Percentiles rank a stretch among this genome's conserved stretches.
Conservation (phyloP, 2,113 vertebrate species). For the Ramphastos sulfuratus region DNA sequence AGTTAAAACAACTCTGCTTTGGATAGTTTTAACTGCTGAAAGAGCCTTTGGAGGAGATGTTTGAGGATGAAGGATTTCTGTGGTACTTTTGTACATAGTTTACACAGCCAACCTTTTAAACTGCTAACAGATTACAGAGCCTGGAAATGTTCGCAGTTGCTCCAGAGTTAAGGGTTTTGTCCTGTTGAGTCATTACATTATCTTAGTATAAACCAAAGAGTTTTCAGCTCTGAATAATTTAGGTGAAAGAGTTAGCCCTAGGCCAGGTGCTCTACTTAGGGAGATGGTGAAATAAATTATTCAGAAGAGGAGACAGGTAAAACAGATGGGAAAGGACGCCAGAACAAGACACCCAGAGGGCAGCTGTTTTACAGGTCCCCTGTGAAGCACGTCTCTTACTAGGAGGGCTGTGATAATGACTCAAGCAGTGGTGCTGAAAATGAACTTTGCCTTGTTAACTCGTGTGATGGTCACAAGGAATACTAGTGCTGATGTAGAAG, state of each 20-base stretch:
- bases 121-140: constrained; percentile 1
- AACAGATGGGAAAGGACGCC: constrained; percentile 84
- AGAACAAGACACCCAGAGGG: constrained; percentile 76
- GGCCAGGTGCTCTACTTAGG: constrained; percentile 83
- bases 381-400: not conserved
- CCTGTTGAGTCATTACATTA: constrained; percentile 75
- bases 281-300: constrained; percentile 89
- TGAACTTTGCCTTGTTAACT: not conserved
- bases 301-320: constrained; percentile 83
- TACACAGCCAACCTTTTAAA: constrained; percentile 49
- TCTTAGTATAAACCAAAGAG: constrained; percentile 75
- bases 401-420: not conserved
- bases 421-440: constrained; percentile 20
- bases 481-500: not conserved
- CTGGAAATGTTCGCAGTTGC: constrained; percentile 23
- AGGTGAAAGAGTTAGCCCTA: constrained; percentile 77
- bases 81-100: constrained; percentile 32
- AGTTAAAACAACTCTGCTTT: not conserved
- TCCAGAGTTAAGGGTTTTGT: constrained; percentile 67
- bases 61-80: constrained; percentile 2
- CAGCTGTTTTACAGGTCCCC: constrained; percentile 74
- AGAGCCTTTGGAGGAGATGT: not conserved
- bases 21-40: not conserved
- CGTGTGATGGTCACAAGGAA: not conserved
- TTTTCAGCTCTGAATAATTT: constrained; percentile 86